Base-by-base conservation (phyloP, 2,888 invertebrate genomes). In the Pammene fasciana region DNA sequence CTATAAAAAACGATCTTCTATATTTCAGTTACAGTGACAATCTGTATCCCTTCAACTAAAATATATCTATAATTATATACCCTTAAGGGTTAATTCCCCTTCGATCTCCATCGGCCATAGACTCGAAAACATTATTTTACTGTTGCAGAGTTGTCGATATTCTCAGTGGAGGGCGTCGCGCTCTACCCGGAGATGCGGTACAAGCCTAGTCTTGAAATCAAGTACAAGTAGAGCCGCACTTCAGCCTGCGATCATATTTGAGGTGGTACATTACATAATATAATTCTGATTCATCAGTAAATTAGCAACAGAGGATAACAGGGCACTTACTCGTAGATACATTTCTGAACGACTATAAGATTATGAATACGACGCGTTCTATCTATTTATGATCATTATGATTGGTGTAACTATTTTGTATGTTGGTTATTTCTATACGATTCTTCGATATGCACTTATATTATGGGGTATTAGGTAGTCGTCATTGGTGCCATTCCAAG, bases 101-200 rank as follows among this genome's bases (percentile, higher is more conserved):
- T 26, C 26, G 4, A 26, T 26, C 0, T 43, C 43, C 11, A 41
- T 43, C 18, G 13, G 48, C 34, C 9, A 1, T 34, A 36, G 46
- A 61, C 10, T 48, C 50, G 62, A 54, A 34, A 10, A 54, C n/a
- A 7, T 61, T 0, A 18, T 62, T n/a, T 62, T 61, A 48, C 36
- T 50, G 61, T 61, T 61, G 38, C 62, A 62, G 62, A 62, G 6
- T 10, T 18, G n/a, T 52, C 62, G 8, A 62, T 62, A 62, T 41
- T 62, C 52, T 41, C 50, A 26, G 62, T 41, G 41, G 62, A 62
- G 41, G 62, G 52, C 8, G 50, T 62, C 10, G n/a, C 18, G 52
- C 50, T 62, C 41, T 18, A 11, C 11, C 62, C 62, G 8, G 62
- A 62, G 62, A 52, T 41, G 48, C 48, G 61, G 18, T 61, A 50